phyloP scores from a whole-genome alignment of 2,888 invertebrate genomes.

The Carterocephalus palaemon region DNA sequence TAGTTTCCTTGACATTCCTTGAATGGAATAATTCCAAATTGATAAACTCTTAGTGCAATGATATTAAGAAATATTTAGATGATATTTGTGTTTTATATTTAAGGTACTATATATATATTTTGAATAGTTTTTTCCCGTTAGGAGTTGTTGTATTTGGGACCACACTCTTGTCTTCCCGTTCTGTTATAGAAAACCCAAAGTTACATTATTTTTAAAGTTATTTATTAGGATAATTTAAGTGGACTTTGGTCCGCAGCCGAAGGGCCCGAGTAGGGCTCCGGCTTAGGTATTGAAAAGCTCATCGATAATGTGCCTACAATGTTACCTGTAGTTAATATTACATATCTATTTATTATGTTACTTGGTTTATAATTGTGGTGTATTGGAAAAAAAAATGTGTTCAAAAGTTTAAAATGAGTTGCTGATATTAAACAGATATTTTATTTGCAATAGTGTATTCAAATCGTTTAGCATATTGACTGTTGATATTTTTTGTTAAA shows the following conservation, averaged over 20 bases:
- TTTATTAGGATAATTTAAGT: constrained; percentile 58
- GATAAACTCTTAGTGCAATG: constrained; percentile 66
- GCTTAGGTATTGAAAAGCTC: constrained; percentile 64
- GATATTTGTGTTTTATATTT: constrained; percentile 39
- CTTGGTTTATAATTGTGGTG: constrained; percentile 52
- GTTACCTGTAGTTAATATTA: constrained; percentile 73
- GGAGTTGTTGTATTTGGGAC: constrained; percentile 46
- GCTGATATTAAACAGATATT: constrained; percentile 74
- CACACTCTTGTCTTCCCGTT: constrained; percentile 70
- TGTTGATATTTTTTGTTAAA: constrained; percentile 74
- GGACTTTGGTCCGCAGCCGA: constrained; percentile 27
- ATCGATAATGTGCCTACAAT: constrained; percentile 76
- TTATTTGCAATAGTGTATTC: constrained; percentile 67
- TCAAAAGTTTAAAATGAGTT: constrained; percentile 63
- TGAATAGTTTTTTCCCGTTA: constrained; percentile 17
- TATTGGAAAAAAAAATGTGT: constrained; percentile 65
- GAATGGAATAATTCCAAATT: constrained; percentile 71
- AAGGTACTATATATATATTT: constrained; percentile 22
- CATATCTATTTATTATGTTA: constrained; percentile 57
- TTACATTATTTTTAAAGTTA: constrained; percentile 63
- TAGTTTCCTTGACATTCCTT: constrained; percentile 69
- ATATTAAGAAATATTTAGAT: constrained; percentile 60
- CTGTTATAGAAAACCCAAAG: constrained; percentile 70
- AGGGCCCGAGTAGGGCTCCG: constrained; percentile 12
- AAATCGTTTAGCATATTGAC: constrained; percentile 71